Conservation (phyloP, 2,113 vertebrate genomes). For the Ictalurus punctatus region DNA sequence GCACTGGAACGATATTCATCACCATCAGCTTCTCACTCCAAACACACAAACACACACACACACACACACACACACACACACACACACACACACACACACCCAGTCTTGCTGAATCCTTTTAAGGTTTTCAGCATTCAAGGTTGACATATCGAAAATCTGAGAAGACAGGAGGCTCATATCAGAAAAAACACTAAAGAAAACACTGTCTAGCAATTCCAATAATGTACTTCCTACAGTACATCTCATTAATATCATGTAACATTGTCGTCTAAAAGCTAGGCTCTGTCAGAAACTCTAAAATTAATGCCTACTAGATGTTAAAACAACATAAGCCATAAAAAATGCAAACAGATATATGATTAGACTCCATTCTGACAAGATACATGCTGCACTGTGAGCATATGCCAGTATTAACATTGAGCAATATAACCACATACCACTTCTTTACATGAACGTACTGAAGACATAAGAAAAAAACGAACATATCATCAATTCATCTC, state of each 20-base stretch:
- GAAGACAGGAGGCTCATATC: not conserved
- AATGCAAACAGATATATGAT: not conserved
- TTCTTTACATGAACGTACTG: not conserved
- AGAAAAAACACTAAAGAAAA: not conserved
- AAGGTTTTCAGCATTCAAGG: not conserved
- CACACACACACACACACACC: not conserved
- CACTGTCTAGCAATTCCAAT: not conserved
- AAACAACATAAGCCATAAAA: not conserved
- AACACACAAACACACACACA: not conserved
- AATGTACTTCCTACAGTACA: not conserved
- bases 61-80: constrained; percentile 15
- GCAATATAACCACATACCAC: not conserved
- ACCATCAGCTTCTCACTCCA: not conserved
- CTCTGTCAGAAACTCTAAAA: not conserved
- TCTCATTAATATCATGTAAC: constrained; percentile 21
- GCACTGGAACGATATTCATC: not conserved
- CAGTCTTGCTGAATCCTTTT: not conserved
- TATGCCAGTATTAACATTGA: not conserved
- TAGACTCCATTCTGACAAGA: not conserved
- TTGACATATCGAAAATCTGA: not conserved
- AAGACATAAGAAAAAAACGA: not conserved
- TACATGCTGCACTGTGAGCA: not conserved
- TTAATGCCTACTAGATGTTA: not conserved
- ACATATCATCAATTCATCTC: not conserved
- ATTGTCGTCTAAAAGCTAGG: not conserved